Evolutionary conservation across 2,797 vertebrate species (phyloP).

Genomic region (Monodelphis domestica): DNA sequence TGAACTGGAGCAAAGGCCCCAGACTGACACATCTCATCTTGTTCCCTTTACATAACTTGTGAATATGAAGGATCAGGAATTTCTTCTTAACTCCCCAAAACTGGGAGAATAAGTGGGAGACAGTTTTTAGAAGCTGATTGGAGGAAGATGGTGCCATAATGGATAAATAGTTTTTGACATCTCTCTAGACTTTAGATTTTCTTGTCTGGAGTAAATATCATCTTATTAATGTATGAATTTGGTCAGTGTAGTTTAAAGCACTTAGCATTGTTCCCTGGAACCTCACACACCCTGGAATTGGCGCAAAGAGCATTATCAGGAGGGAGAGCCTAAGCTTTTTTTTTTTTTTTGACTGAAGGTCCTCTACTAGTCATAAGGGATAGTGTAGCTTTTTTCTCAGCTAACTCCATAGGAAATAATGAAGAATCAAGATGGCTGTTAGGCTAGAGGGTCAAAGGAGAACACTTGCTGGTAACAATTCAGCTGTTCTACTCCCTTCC

Average conservation of each 20-base stretch:
- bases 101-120: background rate
- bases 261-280: background rate
- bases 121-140: background rate
- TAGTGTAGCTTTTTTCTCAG: background rate
- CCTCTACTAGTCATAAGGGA: background rate
- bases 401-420: background rate
- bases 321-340: background rate
- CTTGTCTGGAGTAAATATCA: background rate
- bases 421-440: background rate
- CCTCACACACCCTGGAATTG: background rate
- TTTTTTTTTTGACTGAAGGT: background rate
- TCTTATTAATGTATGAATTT: background rate
- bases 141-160: background rate
- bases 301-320: background rate
- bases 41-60: background rate
- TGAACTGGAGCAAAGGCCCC: background rate
- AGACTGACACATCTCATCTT: background rate
- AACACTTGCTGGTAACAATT: background rate
- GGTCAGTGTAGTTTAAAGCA: background rate
- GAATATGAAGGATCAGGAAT: background rate
- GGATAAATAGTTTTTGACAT: background rate
- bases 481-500: background rate
- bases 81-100: background rate
- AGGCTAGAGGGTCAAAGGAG: background rate
- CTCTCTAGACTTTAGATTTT: background rate